Base-by-base conservation (phyloP, 2,113 vertebrate genomes). In the Pipa parva region DNA sequence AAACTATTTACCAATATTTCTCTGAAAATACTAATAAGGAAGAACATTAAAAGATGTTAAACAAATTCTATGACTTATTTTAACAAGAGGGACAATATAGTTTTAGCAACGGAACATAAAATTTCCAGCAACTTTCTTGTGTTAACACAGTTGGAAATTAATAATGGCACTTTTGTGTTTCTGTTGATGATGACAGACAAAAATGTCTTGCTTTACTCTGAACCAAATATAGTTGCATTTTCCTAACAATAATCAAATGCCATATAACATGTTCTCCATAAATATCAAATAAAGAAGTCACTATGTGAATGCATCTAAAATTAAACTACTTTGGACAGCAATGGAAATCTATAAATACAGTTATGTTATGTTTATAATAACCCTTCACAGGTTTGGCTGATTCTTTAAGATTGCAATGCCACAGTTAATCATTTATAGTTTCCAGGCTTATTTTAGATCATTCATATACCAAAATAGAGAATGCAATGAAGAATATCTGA, bases 211-310 rank as follows among this genome's bases (percentile, higher is more conserved):
- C 46, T 58, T 58, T 22, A 24, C 55, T 59, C 13, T 59, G 22
- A 54, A 52, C 66, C 66, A 70, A 52, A 61, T 45, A 52, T 70
- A 70, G 66, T 45, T 67, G 20, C 33, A 54, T 59, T 61, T 54
- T 22, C 49, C 36, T 20, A 31, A 45, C 60, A 68, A 28, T 51
- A 60, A 60, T 59, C 7, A 2, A 52, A 31, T 61, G 36, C 26
- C 33, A n/a, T 61, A 33, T 15, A 42, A 61, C 29, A 37, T 20
- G 29, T 42, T 25, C 29, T 24, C 29, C 57, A 70, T 60, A 33
- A 70, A 60, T 27, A 54, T 45, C 22, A 54, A 61, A 42, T 42
- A 61, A 12, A 15, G 7, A 48, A 29, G 24, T 52, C 52, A 69
- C 58, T 49, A 56, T 67, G 58, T 49, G 58, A 58, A 68, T 68